These are phyloP conservation scores for Drosophila sproati DNA, from an alignment of 1,140 invertebrate genomes.

Conservation along the genomic window DNA sequence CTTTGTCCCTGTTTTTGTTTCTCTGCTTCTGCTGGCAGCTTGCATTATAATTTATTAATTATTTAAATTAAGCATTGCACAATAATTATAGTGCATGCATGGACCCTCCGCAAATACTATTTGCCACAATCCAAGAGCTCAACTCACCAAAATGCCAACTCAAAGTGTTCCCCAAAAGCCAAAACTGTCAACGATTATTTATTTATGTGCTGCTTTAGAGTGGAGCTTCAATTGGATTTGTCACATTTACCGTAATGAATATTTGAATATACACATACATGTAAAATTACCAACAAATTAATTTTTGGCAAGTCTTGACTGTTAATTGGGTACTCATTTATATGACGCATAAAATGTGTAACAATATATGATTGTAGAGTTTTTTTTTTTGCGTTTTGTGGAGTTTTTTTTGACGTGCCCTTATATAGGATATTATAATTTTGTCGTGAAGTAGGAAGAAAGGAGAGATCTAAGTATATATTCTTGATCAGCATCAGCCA, in stretches of 20 bases:
- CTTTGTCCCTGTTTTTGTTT: neutral
- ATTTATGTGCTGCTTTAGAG: constrained; percentile 14
- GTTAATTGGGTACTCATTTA: neutral
- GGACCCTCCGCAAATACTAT: constrained; percentile 14
- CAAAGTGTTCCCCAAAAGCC: constrained; percentile 6
- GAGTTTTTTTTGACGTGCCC: too few species aligned
- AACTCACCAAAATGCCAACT: constrained; percentile 2
- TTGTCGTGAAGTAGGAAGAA: too few species aligned
- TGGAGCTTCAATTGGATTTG: constrained; percentile 12
- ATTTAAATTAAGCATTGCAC: constrained; percentile 67
- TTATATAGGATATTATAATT: too few species aligned
- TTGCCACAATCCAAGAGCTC: constrained; percentile 20
- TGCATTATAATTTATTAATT: constrained; percentile 78
- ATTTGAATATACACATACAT: too few species aligned
- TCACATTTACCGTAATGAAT: neutral
- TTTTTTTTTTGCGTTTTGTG: constrained; percentile 14
- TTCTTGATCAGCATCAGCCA: too few species aligned
- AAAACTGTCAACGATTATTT: constrained; percentile 27
- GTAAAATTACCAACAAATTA: too few species aligned
- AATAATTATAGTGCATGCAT: constrained; percentile 35
- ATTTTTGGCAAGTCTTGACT: too few species aligned
- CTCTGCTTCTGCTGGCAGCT: constrained; percentile 17
- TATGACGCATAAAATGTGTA: neutral
- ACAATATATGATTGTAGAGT: neutral
- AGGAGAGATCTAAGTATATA: too few species aligned